Percentiles rank a stretch among this genome's conserved stretches.
phyloP scores from a whole-genome alignment of 2,888 invertebrate species.

The Gibbula magus region DNA sequence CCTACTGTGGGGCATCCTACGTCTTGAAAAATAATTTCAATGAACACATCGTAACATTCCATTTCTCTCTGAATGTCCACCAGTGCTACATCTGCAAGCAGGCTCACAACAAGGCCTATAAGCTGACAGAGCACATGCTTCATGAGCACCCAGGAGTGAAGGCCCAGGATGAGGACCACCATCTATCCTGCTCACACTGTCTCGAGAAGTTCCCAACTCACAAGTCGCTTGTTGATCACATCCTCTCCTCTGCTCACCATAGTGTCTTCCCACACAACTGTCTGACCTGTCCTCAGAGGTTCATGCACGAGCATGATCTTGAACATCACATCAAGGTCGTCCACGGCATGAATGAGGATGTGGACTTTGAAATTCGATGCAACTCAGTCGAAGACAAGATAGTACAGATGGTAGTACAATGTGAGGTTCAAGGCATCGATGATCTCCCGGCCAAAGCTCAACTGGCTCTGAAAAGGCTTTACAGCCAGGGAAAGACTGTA shows the following conservation, averaged over 20 bases:
- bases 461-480: not conserved
- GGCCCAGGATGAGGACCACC: not conserved
- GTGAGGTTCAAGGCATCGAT: not conserved
- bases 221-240: not conserved
- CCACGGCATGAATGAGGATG: not conserved
- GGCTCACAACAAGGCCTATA: not conserved
- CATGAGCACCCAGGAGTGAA: not conserved
- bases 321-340: not conserved
- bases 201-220: not conserved
- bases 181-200: not conserved
- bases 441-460: not conserved
- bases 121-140: not conserved
- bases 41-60: not conserved
- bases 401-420: not conserved
- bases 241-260: not conserved
- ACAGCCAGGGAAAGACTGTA: not conserved
- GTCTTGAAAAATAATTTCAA: not conserved
- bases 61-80: not conserved
- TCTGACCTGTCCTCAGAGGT: not conserved
- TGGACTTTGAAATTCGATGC: not conserved
- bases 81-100: not conserved
- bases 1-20: not conserved
- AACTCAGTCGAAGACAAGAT: not conserved
- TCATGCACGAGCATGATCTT: not conserved
- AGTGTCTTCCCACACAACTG: not conserved